Base-by-base conservation (phyloP, 1,140 invertebrate species). In the Thalassaphorura encarpata region DNA sequence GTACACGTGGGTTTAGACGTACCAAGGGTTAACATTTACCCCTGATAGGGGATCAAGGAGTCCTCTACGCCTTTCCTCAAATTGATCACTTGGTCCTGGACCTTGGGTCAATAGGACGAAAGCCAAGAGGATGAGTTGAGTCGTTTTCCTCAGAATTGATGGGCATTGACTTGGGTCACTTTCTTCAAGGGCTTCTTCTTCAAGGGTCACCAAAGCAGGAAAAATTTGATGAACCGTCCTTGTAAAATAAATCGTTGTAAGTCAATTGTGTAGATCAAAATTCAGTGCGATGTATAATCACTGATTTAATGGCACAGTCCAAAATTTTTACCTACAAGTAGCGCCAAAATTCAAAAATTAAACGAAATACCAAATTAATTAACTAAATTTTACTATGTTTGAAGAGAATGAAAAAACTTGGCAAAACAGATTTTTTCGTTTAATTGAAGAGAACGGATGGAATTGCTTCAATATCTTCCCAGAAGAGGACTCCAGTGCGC, bases 341-440 rank as follows among this genome's bases (percentile, higher is more conserved):
- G 36, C 27, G 6, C 62, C 61, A 42, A 13, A 54, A 31, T 15
- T 13, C 11, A 29, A 41, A 41, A 41, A 28, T 8, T 13, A 26
- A 13, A 21, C n/a, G 11, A 36, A 36, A 36, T 11, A 48, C 11
- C 8, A 21, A 28, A 13, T 27, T 41, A 23, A 16, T 15, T 15
- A 28, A 43, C 16, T 23, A 68, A 51, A 21, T 69, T 69, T 67
- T 72, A 80, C 78, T 77, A 77, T 66, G 72, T 76, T 66, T 85
- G 82, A 39, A 83, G 69, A 53, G 76, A 77, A 62, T 83, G 77
- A 45, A 90, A 70, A 0, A 82, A 75, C 11, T 83, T 73, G 3
- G 85, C 83, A 16, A 83, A 84, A 5, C 83, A 76, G 49, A 90
- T 76, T 69, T 89, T 89, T 70, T 83, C 81, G 3, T 74, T 77